phyloP scores from a whole-genome alignment of 2,113 vertebrate species.

The Pseudorasbora parva region DNA sequence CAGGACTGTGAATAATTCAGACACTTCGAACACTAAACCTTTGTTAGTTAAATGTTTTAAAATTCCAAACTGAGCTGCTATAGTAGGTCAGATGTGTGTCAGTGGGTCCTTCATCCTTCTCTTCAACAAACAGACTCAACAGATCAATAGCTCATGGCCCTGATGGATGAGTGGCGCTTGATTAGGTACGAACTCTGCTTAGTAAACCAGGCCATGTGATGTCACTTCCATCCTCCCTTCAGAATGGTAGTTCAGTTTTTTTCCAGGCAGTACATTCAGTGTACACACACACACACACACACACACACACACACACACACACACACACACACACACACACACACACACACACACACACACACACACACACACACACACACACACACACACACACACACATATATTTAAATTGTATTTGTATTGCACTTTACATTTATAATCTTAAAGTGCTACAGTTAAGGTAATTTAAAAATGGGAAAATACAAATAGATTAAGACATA shows the following conservation, averaged over 20 bases:
- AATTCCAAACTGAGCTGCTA: background rate
- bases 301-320: too few relatives aligned
- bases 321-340: too few relatives aligned
- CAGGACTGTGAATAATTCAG: background rate
- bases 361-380: too few relatives aligned
- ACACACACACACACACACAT: too few relatives aligned
- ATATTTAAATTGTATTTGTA: too few relatives aligned
- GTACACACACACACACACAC: too few relatives aligned
- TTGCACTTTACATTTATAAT: too few relatives aligned
- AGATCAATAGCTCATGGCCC: conserved; percentile 45
- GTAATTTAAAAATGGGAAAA: too few relatives aligned
- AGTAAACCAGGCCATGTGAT: conserved; percentile 29
- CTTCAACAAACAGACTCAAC: conserved; percentile 30
- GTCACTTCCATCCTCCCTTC: background rate
- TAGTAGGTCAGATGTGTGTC: conserved; percentile 1
- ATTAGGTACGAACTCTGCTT: conserved; percentile 8
- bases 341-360: too few relatives aligned
- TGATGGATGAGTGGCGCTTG: conserved; percentile 29
- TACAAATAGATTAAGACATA: too few relatives aligned
- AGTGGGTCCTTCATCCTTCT: background rate
- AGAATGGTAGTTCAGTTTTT: background rate
- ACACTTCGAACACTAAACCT: too few relatives aligned
- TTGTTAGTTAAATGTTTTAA: background rate
- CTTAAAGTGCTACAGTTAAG: too few relatives aligned
- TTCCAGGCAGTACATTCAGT: background rate